Evolutionary conservation across 2,113 vertebrate species (phyloP).

Genomic region (Geococcyx californianus): DNA sequence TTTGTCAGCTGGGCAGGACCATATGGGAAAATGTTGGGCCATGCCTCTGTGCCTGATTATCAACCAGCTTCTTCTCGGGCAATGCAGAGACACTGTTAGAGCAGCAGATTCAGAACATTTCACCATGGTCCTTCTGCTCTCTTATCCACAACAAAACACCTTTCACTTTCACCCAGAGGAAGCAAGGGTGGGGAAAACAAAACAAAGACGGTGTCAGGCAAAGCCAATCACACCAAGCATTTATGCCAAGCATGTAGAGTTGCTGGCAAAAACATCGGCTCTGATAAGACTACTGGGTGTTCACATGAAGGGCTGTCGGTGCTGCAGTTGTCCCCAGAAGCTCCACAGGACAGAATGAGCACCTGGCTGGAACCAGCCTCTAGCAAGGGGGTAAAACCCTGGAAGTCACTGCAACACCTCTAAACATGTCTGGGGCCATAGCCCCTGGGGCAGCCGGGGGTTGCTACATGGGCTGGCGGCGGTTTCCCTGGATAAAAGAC

Average conservation of each 20-base stretch:
- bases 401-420: background rate
- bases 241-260: fast-evolving
- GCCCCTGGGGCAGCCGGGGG: no score
- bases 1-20: background rate
- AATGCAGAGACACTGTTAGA: background rate
- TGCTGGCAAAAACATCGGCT: background rate
- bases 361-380: background rate
- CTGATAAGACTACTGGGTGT: fast-evolving
- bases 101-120: background rate
- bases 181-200: background rate
- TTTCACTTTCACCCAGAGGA: background rate
- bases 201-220: background rate
- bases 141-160: background rate
- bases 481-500: background rate
- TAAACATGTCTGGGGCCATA: no score
- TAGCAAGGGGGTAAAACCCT: background rate
- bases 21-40: background rate
- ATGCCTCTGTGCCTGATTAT: background rate
- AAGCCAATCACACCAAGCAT: background rate
- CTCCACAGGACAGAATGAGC: background rate
- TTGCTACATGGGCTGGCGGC: background rate
- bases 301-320: fast-evolving
- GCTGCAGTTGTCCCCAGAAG: no score
- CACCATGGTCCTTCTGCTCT: background rate
- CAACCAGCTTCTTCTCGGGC: background rate